Conservation (phyloP, 2,888 invertebrate species). For the Arge pagana region DNA sequence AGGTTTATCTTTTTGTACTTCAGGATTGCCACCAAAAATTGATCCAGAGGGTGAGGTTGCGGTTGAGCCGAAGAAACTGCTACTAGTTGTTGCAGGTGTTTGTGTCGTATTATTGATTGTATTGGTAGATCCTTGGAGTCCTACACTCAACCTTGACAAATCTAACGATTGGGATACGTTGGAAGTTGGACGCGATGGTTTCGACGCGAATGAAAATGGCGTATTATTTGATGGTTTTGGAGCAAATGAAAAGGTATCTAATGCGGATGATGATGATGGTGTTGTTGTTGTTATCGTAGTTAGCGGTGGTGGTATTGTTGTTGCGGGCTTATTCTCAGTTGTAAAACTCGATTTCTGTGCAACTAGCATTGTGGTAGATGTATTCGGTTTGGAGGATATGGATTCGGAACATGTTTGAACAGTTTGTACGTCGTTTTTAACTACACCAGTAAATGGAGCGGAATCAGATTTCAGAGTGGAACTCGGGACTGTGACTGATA, state of each 20-base stretch:
- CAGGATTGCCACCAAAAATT: constrained; percentile 29
- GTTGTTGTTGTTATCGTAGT: constrained; percentile 22
- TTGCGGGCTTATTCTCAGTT: not conserved
- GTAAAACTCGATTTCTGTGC: not conserved
- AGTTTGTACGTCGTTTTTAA: not conserved
- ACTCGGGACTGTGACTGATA: not conserved
- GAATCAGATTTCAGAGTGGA: constrained; percentile 2
- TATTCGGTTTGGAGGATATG: not conserved
- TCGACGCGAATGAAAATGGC: constrained; percentile 29
- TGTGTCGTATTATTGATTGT: constrained; percentile 3
- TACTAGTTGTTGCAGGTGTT: constrained; percentile 1
- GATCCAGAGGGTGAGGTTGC: constrained; percentile 27
- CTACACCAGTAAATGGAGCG: not conserved
- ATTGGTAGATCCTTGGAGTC: constrained; percentile 2
- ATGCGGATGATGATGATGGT: constrained; percentile 7
- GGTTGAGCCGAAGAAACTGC: constrained; percentile 8
- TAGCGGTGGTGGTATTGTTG: constrained; percentile 16
- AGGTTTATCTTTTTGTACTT: constrained; percentile 10
- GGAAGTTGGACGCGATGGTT: constrained; percentile 27
- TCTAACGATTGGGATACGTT: constrained; percentile 24
- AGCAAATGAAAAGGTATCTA: constrained; percentile 38
- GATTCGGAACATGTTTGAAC: not conserved
- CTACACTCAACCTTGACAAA: constrained; percentile 1
- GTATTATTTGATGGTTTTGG: constrained; percentile 31
- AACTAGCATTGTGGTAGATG: not conserved